A percentile compares a stretch with the other conserved stretches of the same genome.
Conservation (phyloP, 2,113 vertebrate genomes). For the Triplophysa dalaica region DNA sequence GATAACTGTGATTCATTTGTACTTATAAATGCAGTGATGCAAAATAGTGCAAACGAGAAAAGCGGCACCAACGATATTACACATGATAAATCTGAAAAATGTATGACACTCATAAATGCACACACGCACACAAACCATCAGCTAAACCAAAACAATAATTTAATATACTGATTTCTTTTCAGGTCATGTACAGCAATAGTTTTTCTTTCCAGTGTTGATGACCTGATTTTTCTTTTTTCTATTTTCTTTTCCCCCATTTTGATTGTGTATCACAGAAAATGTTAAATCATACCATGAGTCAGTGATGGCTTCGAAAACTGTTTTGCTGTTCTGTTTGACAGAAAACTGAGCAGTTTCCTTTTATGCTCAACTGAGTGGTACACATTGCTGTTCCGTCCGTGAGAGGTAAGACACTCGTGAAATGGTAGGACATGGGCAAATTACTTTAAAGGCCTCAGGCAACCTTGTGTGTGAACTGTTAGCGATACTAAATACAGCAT, state of each 20-base stretch:
- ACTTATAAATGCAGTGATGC: slow-evolving; percentile 71
- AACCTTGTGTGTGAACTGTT: slow-evolving; percentile 51
- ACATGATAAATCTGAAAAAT: slow-evolving; percentile 32
- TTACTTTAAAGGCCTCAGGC: slow-evolving; percentile 49
- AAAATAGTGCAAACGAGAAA: slow-evolving; percentile 60
- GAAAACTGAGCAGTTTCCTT: slow-evolving; percentile 28
- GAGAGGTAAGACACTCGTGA: slow-evolving; percentile 53
- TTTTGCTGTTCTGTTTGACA: slow-evolving; percentile 23
- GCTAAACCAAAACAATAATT: slow-evolving; percentile 59
- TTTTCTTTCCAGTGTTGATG: slow-evolving; percentile 60
- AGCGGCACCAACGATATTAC: slow-evolving; percentile 35
- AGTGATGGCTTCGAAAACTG: slow-evolving; percentile 33
- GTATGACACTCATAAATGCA: slow-evolving; percentile 43
- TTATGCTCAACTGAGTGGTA: slow-evolving; percentile 31
- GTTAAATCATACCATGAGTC: slow-evolving; percentile 35
- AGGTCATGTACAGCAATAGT: slow-evolving; percentile 59
- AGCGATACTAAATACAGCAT: slow-evolving; percentile 56
- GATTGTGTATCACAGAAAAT: slow-evolving; percentile 82
- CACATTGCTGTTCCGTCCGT: slow-evolving; percentile 44
- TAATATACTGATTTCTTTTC: slow-evolving; percentile 58
- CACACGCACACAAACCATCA: slow-evolving; percentile 47
- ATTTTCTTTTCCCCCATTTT: slow-evolving; percentile 70
- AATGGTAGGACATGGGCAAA: slow-evolving; percentile 51
- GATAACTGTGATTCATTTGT: slow-evolving; percentile 47
- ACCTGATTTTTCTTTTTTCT: slow-evolving; percentile 62